Evolutionary conservation across 2,797 vertebrate genomes (phyloP).

Genomic region (Periophthalmus magnuspinnatus): DNA sequence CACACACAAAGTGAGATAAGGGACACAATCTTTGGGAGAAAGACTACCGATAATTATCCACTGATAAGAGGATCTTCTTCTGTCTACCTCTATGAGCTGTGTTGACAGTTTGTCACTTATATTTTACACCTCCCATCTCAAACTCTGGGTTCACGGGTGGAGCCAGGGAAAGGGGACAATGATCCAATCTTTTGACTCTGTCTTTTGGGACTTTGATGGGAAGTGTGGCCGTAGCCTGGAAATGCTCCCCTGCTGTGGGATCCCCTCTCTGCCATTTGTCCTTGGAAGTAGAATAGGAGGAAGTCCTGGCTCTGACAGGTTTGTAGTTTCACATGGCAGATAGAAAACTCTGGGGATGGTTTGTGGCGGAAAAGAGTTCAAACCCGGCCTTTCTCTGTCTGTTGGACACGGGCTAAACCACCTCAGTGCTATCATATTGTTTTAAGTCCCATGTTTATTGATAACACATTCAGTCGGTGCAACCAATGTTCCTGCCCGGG

Average conservation of each 20-base stretch:
- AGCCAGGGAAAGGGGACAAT: conserved; percentile 46
- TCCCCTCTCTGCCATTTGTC: conserved; percentile 85
- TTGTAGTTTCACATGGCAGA: conserved; percentile 87
- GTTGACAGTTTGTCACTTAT: neutral
- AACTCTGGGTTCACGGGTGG: conserved; percentile 49
- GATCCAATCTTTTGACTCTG: conserved; percentile 53
- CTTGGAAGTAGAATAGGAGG: conserved; percentile 91
- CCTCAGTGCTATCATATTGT: conserved; percentile 21
- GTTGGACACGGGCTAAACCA: conserved; percentile 12
- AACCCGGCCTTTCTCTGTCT: conserved; percentile 11
- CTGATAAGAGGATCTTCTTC: too few species aligned
- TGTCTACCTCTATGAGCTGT: neutral
- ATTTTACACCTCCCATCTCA: neutral
- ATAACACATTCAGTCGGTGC: conserved; percentile 8
- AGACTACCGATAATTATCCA: too few species aligned
- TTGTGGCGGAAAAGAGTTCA: conserved; percentile 60
- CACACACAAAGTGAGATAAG: neutral
- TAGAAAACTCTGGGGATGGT: conserved; percentile 69
- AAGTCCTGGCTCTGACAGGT: conserved; percentile 96
- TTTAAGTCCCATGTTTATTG: conserved; percentile 20
- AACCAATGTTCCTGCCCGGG: neutral
- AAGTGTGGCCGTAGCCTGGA: conserved; percentile 64
- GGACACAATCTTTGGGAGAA: neutral
- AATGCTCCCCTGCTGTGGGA: conserved; percentile 81
- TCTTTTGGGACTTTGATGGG: conserved; percentile 50